These are phyloP conservation scores for Penaeus japonicus DNA, from an alignment of 1,140 invertebrate species.

Conservation along the genomic window DNA sequence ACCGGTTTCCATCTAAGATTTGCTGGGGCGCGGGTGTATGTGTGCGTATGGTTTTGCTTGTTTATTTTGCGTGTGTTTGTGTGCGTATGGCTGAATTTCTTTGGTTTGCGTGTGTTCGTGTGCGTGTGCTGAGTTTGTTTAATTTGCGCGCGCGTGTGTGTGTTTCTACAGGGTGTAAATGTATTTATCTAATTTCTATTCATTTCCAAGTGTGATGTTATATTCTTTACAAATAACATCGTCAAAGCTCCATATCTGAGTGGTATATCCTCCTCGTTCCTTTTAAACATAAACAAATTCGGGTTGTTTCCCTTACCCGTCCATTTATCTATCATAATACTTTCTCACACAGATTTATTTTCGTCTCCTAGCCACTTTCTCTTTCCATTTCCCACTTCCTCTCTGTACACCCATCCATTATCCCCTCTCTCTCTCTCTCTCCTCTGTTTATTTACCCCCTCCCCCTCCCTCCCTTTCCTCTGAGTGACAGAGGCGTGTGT, in stretches of 20 bases:
- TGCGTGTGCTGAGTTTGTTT: background rate
- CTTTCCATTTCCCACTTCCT: background rate
- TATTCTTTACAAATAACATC: too few species aligned
- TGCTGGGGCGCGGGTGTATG: background rate
- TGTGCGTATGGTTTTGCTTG: background rate
- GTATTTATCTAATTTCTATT: too few species aligned
- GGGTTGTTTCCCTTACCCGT: background rate
- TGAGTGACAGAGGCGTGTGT: background rate
- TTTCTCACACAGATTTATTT: background rate
- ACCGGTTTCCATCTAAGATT: background rate
- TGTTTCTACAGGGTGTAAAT: too few species aligned
- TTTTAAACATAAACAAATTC: background rate
- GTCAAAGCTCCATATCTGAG: too few species aligned
- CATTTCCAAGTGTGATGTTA: too few species aligned
- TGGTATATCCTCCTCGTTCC: background rate
- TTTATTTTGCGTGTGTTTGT: background rate
- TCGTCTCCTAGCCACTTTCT: background rate
- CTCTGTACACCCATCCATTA: background rate
- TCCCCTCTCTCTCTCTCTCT: background rate
- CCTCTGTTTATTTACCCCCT: background rate
- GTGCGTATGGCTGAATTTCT: background rate
- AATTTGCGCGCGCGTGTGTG: too few species aligned
- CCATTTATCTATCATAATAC: background rate
- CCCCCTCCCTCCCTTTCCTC: background rate
- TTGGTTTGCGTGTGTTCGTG: background rate